phyloP scores from a whole-genome alignment of 1,140 invertebrate species.

The Delia radicum region DNA sequence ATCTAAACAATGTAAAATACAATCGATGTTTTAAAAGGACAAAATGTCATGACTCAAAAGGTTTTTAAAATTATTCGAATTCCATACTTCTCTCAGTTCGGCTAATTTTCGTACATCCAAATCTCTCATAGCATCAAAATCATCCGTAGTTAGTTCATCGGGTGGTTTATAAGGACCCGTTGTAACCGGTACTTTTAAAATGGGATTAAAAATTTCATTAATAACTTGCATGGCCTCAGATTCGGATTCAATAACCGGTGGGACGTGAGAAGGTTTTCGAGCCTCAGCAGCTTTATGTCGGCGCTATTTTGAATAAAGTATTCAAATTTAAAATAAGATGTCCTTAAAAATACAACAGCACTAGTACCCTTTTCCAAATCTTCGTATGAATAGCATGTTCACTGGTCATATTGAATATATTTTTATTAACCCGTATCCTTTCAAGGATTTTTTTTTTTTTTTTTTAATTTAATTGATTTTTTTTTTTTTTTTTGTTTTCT shows the following conservation, averaged over 20 bases:
- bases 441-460: background rate
- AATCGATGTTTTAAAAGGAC: too few species aligned
- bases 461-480: too few species aligned
- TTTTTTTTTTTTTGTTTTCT: background rate
- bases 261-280: conserved; percentile 39
- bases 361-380: conserved; percentile 50
- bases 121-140: conserved; percentile 57
- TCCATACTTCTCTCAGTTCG: conserved; percentile 61
- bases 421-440: background rate
- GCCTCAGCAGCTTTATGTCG: conserved; percentile 28
- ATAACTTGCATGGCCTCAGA: conserved; percentile 55
- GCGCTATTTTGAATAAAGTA: background rate
- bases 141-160: conserved; percentile 58
- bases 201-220: conserved; percentile 57
- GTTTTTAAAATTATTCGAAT: background rate
- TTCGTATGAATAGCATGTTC: conserved; percentile 47
- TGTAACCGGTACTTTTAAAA: conserved; percentile 50
- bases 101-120: conserved; percentile 61
- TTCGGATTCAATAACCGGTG: conserved; percentile 31
- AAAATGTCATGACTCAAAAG: background rate
- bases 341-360: too few species aligned
- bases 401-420: conserved; percentile 1
- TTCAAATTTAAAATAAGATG: background rate
- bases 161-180: conserved; percentile 58
- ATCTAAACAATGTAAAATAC: background rate